Percentiles rank a stretch among this genome's conserved stretches.
These are phyloP conservation scores for Opisthograptis luteolata DNA, from an alignment of 2,888 invertebrate species.

Conservation along the genomic window DNA sequence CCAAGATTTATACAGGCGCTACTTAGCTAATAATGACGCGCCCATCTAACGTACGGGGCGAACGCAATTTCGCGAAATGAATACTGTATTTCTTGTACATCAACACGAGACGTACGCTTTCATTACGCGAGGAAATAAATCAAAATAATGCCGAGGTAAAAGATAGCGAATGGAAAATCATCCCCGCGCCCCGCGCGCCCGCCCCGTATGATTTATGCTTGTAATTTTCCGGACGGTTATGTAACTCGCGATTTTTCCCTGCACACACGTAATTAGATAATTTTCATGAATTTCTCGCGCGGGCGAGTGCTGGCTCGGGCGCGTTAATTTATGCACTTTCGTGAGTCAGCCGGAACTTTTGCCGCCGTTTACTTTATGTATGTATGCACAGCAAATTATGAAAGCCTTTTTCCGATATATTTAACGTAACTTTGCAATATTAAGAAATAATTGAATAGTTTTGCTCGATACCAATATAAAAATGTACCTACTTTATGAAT, in stretches of 20 bases:
- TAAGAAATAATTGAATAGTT: constrained; percentile 17
- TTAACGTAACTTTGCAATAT: constrained; percentile 16
- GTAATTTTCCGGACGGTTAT: constrained; percentile 82
- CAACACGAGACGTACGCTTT: constrained; percentile 79
- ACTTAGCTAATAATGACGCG: constrained; percentile 61
- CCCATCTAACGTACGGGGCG: constrained; percentile 46
- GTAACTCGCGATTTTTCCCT: constrained; percentile 81
- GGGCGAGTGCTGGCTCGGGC: constrained; percentile 35
- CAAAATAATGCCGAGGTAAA: constrained; percentile 81
- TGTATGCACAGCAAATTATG: constrained; percentile 17
- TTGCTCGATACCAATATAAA: constrained; percentile 30
- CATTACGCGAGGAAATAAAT: constrained; percentile 80
- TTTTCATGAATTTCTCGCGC: constrained; percentile 68
- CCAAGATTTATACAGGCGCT: constrained; percentile 51
- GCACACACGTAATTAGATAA: constrained; percentile 82
- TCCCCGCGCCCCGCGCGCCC: constrained; percentile 56
- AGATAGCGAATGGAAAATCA: constrained; percentile 83
- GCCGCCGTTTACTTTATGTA: constrained; percentile 7
- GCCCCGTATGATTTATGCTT: constrained; percentile 73
- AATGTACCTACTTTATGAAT: constrained; percentile 55
- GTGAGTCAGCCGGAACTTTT: constrained; percentile 23
- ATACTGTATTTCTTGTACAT: constrained; percentile 70
- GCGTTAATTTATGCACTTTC: constrained; percentile 47
- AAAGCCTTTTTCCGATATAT: constrained; percentile 8
- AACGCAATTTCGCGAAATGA: constrained; percentile 61